These are phyloP conservation scores for Montipora capricornis DNA, from an alignment of 64 coral and sea anemone genomes.

Conservation along the genomic window DNA sequence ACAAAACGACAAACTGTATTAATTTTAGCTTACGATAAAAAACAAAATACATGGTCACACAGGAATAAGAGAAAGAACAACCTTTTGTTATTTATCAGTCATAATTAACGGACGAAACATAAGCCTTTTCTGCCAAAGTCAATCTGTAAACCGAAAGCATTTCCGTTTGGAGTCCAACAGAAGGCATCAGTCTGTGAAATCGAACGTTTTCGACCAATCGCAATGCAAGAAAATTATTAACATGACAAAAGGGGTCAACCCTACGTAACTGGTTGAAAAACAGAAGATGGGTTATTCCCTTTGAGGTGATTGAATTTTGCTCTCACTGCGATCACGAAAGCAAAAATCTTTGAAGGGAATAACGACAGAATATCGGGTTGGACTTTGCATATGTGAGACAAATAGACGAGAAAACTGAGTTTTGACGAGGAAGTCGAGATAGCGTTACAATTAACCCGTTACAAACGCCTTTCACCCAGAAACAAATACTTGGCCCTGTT, in stretches of 20 bases:
- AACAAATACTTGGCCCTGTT: neutral
- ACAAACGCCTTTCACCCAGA: no score
- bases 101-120: neutral
- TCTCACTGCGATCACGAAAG: neutral
- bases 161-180: no score
- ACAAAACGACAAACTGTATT: neutral
- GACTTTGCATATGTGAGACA: neutral
- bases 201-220: neutral
- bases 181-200: neutral
- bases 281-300: constrained; percentile 41
- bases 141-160: neutral
- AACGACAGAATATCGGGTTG: neutral
- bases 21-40: neutral
- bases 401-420: no score
- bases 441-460: no score
- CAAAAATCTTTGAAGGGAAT: neutral
- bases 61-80: no score
- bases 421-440: neutral
- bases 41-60: no score
- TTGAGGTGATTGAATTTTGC: no score
- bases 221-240: neutral
- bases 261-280: constrained; percentile 11
- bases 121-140: neutral
- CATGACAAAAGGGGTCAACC: neutral
- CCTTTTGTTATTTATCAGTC: neutral